These are phyloP conservation scores for Cosmorhoe ocellata DNA, from an alignment of 2,888 invertebrate species.

Conservation along the genomic window DNA sequence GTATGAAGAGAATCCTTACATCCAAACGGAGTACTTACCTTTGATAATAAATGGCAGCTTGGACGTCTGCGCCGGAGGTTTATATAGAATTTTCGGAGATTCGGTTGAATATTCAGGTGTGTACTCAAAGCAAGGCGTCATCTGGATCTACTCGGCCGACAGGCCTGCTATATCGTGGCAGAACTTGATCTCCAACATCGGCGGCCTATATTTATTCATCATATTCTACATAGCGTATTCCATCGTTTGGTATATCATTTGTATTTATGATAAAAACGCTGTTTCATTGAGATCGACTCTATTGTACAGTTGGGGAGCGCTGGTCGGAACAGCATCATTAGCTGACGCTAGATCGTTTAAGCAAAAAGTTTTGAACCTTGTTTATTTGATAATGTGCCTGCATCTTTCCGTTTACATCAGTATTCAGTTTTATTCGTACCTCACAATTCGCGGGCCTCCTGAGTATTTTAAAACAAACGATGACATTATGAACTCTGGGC, in stretches of 20 bases:
- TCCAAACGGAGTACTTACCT: conserved; percentile 41
- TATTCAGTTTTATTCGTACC: conserved; percentile 60
- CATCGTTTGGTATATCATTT: conserved; percentile 49
- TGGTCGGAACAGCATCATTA: conserved; percentile 54
- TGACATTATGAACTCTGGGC: conserved; percentile 54
- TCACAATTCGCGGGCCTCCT: conserved; percentile 60
- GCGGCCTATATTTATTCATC: conserved; percentile 57
- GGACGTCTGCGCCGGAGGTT: conserved; percentile 62
- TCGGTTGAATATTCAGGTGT: conserved; percentile 61
- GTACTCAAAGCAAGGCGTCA: conserved; percentile 52
- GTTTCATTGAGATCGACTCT: conserved; percentile 46
- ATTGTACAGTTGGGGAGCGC: conserved; percentile 57
- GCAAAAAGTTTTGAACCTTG: conserved; percentile 56
- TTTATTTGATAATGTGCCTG: conserved; percentile 55
- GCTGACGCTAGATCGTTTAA: conserved; percentile 52
- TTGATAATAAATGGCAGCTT: conserved; percentile 58
- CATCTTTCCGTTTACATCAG: conserved; percentile 58
- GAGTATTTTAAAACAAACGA: conserved; percentile 48
- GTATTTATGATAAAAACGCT: conserved; percentile 43
- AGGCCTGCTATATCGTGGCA: conserved; percentile 55
- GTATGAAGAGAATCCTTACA: conserved; percentile 43
- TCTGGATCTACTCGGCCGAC: conserved; percentile 59
- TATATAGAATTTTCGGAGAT: conserved; percentile 60
- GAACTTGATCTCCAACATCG: conserved; percentile 48
- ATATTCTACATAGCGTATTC: conserved; percentile 56